Percentiles rank a stretch among this genome's conserved stretches.
Conservation (phyloP, 2,113 vertebrate species). For the Erythrolamprus reginae region DNA sequence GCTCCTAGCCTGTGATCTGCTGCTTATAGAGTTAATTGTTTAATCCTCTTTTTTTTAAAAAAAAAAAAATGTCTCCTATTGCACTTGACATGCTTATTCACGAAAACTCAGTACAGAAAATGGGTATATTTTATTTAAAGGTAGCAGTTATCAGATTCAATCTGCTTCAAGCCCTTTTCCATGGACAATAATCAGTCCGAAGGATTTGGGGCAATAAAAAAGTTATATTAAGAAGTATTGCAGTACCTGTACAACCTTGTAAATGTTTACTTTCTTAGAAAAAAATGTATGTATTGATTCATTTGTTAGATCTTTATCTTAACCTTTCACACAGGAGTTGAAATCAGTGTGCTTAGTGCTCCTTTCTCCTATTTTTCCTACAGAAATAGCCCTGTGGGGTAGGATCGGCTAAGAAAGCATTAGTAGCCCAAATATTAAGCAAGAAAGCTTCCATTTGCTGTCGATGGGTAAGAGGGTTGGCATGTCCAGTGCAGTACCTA, state of each 20-base stretch:
- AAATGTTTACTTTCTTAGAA: background rate
- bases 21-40: constrained; percentile 14
- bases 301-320: background rate
- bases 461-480: background rate
- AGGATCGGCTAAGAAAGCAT: background rate
- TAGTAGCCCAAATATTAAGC: background rate
- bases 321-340: background rate
- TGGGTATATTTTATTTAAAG: background rate
- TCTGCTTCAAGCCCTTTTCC: background rate
- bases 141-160: constrained; percentile 26
- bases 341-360: background rate
- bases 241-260: background rate
- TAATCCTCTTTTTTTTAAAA: background rate
- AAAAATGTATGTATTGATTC: background rate
- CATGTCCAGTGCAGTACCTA: background rate
- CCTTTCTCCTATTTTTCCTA: background rate
- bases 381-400: background rate
- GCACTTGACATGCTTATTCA: background rate
- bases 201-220: background rate
- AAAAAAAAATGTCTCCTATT: background rate
- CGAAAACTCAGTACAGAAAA: background rate
- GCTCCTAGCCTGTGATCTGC: background rate
- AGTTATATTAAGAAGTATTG: background rate
- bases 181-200: background rate
- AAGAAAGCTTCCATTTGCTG: background rate